Base-by-base conservation (phyloP, 2,113 vertebrate genomes). In the Camelus dromedarius region DNA sequence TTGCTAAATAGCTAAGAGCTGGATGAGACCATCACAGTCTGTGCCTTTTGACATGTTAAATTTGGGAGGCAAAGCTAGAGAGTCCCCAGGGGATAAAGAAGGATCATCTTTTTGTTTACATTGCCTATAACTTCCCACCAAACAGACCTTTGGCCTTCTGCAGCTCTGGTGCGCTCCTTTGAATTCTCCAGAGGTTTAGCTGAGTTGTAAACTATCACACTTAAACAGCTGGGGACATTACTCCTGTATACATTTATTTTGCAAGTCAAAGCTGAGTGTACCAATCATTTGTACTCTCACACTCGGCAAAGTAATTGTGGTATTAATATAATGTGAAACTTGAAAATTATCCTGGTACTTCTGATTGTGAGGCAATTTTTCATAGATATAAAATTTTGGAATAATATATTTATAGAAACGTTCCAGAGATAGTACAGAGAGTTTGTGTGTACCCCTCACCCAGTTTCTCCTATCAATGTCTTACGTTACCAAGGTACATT, bases 271-370 rank as follows among this genome's bases (percentile, higher is more conserved):
- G 42, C 62, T 72, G 48, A 89, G 30, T 77, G 52, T 84, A 48
- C 69, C 85, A 46, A 14, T 88, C 26, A 80, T 73, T 96, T 85
- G 91, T 86, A 54, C 35, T 86, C 79, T 90, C 60, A 93, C 54
- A 89, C 5, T 88, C 56, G n/a, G 58, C 72, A 76, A 69, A 95
- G 30, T 32, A 87, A 8, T 77, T 91, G 60, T 87, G 56, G 12
- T 56, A 20, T 56, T 93, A 64, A 80, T 82, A n/a, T 32, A 77
- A 60, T 18, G 6, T 81, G 76, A 88, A 93, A 70, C n/a, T 93
- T 81, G 52, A 88, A 93, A 85, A 54, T 95, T 81, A 72, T 38
- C 2, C 66, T 77, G 48, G 16, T 86, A 30, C 42, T 92, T 91
- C 28, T 38, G 6, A 91, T 38, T 35, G 1, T 88, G 81, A 95